phyloP scores from a whole-genome alignment of 2,797 vertebrate species.

The Cetoscarus ocellatus region DNA sequence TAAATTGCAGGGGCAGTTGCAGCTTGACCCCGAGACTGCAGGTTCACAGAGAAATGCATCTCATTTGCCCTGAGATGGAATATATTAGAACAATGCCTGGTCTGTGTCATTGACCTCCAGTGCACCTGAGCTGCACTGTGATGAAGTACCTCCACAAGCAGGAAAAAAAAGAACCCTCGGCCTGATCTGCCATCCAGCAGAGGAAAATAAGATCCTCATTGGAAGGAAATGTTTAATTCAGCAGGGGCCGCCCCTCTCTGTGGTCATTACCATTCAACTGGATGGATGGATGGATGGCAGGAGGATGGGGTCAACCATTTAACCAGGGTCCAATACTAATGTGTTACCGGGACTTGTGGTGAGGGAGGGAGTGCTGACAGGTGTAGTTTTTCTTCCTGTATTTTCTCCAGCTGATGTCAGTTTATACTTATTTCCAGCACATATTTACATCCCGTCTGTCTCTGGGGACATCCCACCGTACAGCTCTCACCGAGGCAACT shows the following conservation, averaged over 20 bases:
- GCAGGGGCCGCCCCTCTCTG: slow-evolving; percentile 54
- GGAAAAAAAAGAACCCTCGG: slow-evolving; percentile 33
- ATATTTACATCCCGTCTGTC: slow-evolving; percentile 7
- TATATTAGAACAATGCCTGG: slow-evolving; percentile 74
- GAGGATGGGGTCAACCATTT: slow-evolving; percentile 53
- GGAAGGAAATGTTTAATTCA: slow-evolving; percentile 81
- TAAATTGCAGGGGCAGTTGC: slow-evolving; percentile 66
- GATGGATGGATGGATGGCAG: slow-evolving; percentile 68
- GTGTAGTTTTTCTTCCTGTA: slow-evolving; percentile 55
- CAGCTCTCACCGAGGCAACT: slow-evolving; percentile 24
- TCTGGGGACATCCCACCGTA: neutral
- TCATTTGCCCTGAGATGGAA: slow-evolving; percentile 77
- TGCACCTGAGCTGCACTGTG: slow-evolving; percentile 71
- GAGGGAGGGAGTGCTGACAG: slow-evolving; percentile 35
- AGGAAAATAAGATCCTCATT: slow-evolving; percentile 67
- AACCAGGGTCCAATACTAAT: slow-evolving; percentile 75
- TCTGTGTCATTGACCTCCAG: slow-evolving; percentile 74
- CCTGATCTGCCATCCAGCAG: slow-evolving; percentile 37
- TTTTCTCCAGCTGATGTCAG: slow-evolving; percentile 57
- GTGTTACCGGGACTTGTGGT: slow-evolving; percentile 68
- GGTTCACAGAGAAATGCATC: slow-evolving; percentile 71
- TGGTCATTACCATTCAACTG: slow-evolving; percentile 73
- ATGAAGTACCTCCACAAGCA: slow-evolving; percentile 70
- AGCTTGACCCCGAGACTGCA: slow-evolving; percentile 63
- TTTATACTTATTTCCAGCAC: neutral